phyloP scores from a whole-genome alignment of 2,113 vertebrate species.

The Rhagologus leucostigma region DNA sequence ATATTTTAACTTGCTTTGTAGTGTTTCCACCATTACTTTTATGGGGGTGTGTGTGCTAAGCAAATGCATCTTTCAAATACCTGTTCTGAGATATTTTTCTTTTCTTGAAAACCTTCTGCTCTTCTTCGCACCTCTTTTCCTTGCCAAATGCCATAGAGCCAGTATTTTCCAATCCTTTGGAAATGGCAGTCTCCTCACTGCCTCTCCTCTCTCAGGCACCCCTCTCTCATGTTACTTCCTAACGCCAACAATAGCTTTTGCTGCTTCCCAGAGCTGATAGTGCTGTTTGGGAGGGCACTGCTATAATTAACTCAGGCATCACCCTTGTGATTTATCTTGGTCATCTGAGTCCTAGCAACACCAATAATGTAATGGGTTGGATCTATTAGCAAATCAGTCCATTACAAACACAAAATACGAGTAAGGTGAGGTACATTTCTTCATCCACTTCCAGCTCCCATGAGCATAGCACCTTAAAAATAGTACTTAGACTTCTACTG shows the following conservation, averaged over 20 bases:
- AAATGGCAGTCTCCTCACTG: background rate
- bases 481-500: background rate
- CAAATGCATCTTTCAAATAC: background rate
- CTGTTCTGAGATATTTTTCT: background rate
- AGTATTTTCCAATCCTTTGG: background rate
- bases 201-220: background rate
- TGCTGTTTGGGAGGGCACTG: background rate
- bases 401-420: background rate
- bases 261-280: background rate
- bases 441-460: background rate
- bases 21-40: background rate
- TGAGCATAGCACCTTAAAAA: background rate
- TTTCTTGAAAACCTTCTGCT: background rate
- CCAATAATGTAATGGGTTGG: background rate
- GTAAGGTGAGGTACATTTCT: background rate
- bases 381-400: background rate
- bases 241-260: background rate
- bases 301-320: conserved; percentile 30
- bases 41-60: accelerated
- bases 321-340: background rate
- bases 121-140: background rate
- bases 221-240: background rate
- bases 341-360: background rate
- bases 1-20: background rate
- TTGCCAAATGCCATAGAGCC: accelerated